Percentiles rank a stretch among this genome's conserved stretches.
Conservation (phyloP, 2,888 invertebrate genomes). For the Hyalella azteca region DNA sequence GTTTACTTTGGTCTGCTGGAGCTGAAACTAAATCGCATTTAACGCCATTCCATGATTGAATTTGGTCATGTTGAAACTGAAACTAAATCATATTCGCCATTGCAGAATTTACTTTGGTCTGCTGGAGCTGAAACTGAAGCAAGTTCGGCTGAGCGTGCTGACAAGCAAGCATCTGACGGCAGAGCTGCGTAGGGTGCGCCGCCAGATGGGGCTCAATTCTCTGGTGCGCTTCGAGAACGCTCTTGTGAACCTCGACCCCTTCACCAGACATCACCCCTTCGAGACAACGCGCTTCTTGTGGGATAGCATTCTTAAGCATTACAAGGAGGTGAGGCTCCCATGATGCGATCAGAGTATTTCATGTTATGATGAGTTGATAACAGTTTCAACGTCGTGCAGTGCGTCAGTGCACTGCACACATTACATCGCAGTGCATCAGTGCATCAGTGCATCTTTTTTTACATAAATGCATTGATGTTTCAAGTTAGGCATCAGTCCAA, state of each 20-base stretch:
- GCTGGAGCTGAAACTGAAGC: conserved; percentile 76
- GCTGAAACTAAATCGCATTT: too few species aligned
- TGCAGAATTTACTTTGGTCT: conserved; percentile 72
- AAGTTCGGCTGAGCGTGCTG: conserved; percentile 86
- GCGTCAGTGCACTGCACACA: too few species aligned
- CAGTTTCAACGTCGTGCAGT: too few species aligned
- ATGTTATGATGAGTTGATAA: neutral
- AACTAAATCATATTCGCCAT: neutral
- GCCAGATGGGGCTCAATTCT: conserved; percentile 78
- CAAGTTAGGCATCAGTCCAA: too few species aligned
- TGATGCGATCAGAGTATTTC: neutral
- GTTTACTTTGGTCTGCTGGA: conserved; percentile 76
- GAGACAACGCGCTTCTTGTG: conserved; percentile 86
- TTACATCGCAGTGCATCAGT: too few species aligned
- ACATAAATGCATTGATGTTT: too few species aligned
- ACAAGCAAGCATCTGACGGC: conserved; percentile 83
- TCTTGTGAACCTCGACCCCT: conserved; percentile 87
- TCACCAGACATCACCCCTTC: conserved; percentile 84
- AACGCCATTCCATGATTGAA: too few species aligned
- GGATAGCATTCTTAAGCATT: conserved; percentile 82
- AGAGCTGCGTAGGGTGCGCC: conserved; percentile 80
- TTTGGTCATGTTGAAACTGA: too few species aligned
- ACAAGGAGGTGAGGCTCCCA: conserved; percentile 69
- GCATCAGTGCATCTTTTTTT: too few species aligned
- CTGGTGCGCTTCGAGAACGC: conserved; percentile 97